Percentiles rank a stretch among this genome's conserved stretches.
phyloP scores from a whole-genome alignment of 2,888 invertebrate species.

The Nineta flava region DNA sequence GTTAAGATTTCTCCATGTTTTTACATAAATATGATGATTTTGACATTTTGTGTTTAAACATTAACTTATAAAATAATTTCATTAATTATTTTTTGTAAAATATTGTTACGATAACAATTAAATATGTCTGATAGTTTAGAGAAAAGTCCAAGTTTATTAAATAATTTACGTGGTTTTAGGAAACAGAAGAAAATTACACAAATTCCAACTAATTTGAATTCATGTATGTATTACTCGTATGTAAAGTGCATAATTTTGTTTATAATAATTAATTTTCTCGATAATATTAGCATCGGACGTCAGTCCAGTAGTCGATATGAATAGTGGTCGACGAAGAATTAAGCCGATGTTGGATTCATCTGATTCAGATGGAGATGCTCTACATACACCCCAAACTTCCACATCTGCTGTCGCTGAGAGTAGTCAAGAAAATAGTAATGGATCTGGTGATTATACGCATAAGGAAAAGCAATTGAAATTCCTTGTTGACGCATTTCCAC shows the following conservation, averaged over 20 bases:
- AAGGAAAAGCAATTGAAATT: conserved; percentile 43
- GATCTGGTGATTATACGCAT: conserved; percentile 17
- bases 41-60: neutral
- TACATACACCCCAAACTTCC: conserved; percentile 9
- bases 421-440: conserved; percentile 8
- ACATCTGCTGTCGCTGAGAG: conserved; percentile 5
- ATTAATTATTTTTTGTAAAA: neutral
- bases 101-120: neutral
- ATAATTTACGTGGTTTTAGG: conserved; percentile 49
- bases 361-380: conserved; percentile 31
- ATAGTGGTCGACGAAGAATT: conserved; percentile 12
- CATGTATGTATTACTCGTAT: conserved; percentile 16
- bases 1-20: neutral
- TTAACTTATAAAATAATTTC: neutral
- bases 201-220: conserved; percentile 17
- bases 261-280: conserved; percentile 6
- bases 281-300: conserved; percentile 13
- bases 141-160: conserved; percentile 39
- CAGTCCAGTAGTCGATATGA: conserved; percentile 8
- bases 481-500: conserved; percentile 45
- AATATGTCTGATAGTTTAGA: conserved; percentile 26
- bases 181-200: conserved; percentile 42
- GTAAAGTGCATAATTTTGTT: conserved; percentile 5
- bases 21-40: neutral
- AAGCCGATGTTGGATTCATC: conserved; percentile 32